phyloP scores from a whole-genome alignment of 2,113 vertebrate species.

The Syngnathus typhle region DNA sequence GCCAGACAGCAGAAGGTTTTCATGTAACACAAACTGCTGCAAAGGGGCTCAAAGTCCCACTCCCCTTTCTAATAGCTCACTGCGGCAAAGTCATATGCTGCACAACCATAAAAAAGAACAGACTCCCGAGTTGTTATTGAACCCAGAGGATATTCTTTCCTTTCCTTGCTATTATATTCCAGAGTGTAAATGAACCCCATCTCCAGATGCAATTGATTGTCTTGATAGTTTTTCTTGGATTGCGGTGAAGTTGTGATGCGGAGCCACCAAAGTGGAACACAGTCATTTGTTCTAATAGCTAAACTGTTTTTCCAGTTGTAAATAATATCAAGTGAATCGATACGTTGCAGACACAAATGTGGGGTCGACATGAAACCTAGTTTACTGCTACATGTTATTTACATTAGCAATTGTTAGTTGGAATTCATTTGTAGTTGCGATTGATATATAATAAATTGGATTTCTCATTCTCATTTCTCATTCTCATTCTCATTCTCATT shows the following conservation, averaged over 20 bases:
- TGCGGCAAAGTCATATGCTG: slow-evolving; percentile 24
- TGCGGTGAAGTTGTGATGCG: not conserved
- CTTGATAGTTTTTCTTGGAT: slow-evolving; percentile 23
- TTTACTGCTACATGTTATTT: no score
- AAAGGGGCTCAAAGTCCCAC: slow-evolving; percentile 25
- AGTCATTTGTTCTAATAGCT: not conserved
- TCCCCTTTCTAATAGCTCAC: slow-evolving; percentile 29
- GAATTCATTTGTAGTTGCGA: no score
- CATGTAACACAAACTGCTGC: slow-evolving; percentile 47
- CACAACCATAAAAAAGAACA: slow-evolving; percentile 19
- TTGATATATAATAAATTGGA: no score
- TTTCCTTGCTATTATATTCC: slow-evolving; percentile 20
- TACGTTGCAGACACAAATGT: not conserved
- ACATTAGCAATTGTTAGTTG: no score
- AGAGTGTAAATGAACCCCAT: slow-evolving; percentile 4
- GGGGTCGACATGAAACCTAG: not conserved
- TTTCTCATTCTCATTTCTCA: no score
- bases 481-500: no score
- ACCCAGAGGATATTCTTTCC: slow-evolving; percentile 19
- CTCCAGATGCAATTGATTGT: slow-evolving; percentile 16
- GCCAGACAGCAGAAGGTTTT: slow-evolving; percentile 49
- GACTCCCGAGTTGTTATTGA: slow-evolving; percentile 25
- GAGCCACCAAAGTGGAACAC: not conserved
- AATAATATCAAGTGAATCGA: not conserved
- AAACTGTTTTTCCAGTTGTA: not conserved